A percentile compares a stretch with the other conserved stretches of the same genome.
phyloP scores from a whole-genome alignment of 2,888 invertebrate genomes.

The Drosophila prolongata region DNA sequence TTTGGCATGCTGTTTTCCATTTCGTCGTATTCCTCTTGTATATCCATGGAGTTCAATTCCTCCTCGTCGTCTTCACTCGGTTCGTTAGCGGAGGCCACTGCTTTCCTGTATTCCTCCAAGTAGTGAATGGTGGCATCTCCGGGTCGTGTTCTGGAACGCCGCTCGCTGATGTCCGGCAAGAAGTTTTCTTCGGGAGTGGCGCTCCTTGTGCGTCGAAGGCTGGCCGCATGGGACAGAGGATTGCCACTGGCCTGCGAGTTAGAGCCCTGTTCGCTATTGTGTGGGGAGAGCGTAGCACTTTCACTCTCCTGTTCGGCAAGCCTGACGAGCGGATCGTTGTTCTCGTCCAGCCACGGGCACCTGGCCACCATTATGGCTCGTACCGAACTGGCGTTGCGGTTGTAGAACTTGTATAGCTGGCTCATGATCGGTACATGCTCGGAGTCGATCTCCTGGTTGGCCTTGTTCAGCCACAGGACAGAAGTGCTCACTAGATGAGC shows the following conservation, averaged over 20 bases:
- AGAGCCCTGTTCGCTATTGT: conserved; percentile 30
- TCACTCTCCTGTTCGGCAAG: neutral
- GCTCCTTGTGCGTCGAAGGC: conserved; percentile 63
- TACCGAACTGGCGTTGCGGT: conserved; percentile 91
- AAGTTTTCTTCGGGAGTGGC: conserved; percentile 60
- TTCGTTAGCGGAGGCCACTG: conserved; percentile 53
- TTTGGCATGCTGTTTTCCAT: conserved; percentile 87
- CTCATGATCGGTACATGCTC: conserved; percentile 92
- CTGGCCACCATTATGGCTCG: conserved; percentile 91
- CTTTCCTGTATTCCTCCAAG: conserved; percentile 86
- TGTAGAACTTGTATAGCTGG: conserved; percentile 90
- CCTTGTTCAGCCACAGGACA: conserved; percentile 92
- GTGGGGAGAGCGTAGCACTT: neutral
- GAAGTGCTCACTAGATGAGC: conserved; percentile 90
- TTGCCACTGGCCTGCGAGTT: conserved; percentile 69
- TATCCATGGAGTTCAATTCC: conserved; percentile 71
- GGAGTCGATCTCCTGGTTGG: conserved; percentile 91
- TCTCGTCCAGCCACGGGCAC: conserved; percentile 85
- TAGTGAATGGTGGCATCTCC: conserved; percentile 86
- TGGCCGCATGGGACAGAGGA: conserved; percentile 79
- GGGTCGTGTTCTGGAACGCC: conserved; percentile 44
- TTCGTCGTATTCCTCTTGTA: conserved; percentile 85
- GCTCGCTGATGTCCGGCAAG: conserved; percentile 66
- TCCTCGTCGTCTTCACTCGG: conserved; percentile 50
- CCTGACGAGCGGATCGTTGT: conserved; percentile 74